Evolutionary conservation across 2,113 vertebrate genomes (phyloP).

Genomic region (Chroicocephalus ridibundus): DNA sequence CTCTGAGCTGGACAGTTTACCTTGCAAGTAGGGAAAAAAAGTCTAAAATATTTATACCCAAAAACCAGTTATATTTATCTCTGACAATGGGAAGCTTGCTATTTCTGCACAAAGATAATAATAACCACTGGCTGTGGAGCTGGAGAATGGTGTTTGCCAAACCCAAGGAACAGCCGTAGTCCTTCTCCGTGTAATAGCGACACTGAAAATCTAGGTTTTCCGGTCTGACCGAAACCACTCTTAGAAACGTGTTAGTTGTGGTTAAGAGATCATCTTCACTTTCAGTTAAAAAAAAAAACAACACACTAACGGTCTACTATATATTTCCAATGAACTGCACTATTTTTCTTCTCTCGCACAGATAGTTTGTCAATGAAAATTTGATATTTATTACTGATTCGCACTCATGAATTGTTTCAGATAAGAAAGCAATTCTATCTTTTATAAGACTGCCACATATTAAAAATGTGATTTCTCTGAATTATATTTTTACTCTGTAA

Average conservation of each 20-base stretch:
- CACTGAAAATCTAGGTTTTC: not conserved
- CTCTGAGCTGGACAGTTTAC: not conserved
- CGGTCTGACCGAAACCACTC: not conserved
- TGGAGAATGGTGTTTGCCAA: not conserved
- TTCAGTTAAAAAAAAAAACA: not conserved
- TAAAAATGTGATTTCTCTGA: not conserved
- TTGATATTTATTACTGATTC: not conserved
- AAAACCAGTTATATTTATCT: not conserved
- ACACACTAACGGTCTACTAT: fast-evolving
- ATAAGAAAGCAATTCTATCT: not conserved
- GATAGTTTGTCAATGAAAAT: not conserved
- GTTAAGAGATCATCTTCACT: not conserved
- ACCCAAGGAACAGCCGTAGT: not conserved
- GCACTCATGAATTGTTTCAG: not conserved
- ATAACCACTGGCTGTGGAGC: not conserved
- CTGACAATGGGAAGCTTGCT: not conserved
- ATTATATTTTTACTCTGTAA: not conserved
- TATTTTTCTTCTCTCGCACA: not conserved
- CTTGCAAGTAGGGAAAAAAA: not conserved
- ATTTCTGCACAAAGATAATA: not conserved
- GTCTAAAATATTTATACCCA: not conserved
- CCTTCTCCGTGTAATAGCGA: not conserved
- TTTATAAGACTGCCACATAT: not conserved
- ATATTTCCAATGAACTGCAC: not conserved
- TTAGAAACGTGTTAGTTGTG: not conserved